phyloP scores from a whole-genome alignment of 2,888 invertebrate genomes.

The Prosopocoilus inquinatus region DNA sequence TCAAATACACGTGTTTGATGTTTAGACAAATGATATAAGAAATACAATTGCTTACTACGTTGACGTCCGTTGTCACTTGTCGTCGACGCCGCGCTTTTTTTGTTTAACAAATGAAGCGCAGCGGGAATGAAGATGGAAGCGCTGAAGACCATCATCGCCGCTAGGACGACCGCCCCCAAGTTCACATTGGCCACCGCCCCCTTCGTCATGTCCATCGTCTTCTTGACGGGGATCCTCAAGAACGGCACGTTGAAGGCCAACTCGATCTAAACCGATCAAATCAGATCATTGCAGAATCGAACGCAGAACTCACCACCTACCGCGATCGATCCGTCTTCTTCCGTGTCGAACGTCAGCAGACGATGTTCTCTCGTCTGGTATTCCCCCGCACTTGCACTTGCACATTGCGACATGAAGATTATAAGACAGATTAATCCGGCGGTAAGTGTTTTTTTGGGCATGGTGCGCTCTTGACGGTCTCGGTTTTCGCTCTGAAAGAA shows the following conservation, averaged over 20 bases:
- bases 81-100: constrained; percentile 20
- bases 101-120: constrained; percentile 31
- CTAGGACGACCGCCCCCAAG: constrained; percentile 58
- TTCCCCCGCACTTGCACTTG: not conserved
- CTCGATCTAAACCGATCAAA: constrained; percentile 55
- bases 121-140: constrained; percentile 58
- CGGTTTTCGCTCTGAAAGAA: too few species aligned
- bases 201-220: constrained; percentile 50
- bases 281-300: not conserved
- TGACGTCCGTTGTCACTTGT: constrained; percentile 4
- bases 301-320: constrained; percentile 53
- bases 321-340: constrained; percentile 53
- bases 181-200: constrained; percentile 62
- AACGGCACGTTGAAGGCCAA: constrained; percentile 67
- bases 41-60: constrained; percentile 23
- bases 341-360: constrained; percentile 58
- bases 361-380: constrained; percentile 39
- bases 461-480: too few species aligned
- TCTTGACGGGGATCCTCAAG: constrained; percentile 63
- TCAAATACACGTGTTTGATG: too few species aligned
- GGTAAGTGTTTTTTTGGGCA: too few species aligned
- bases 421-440: too few species aligned
- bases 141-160: constrained; percentile 57
- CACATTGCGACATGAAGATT: too few species aligned
- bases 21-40: too few species aligned